These are phyloP conservation scores for Pantherophis vulpinus DNA, from an alignment of 2,797 vertebrate species.

Conservation along the genomic window DNA sequence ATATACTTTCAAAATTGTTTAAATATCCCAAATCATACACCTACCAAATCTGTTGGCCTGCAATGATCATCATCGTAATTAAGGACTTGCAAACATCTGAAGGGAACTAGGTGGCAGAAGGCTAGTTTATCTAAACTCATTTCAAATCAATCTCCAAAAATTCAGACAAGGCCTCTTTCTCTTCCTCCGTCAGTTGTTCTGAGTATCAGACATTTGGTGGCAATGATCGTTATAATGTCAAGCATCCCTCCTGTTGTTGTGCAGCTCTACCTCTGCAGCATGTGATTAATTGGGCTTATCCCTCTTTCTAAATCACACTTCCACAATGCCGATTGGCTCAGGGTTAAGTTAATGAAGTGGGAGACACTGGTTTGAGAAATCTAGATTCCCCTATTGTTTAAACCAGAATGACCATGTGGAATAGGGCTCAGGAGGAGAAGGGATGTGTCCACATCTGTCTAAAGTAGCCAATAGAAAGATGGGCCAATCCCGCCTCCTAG, in stretches of 20 bases:
- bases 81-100: neutral
- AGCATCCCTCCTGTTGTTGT: neutral
- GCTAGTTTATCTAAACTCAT: neutral
- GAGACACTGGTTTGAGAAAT: neutral
- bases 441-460: neutral
- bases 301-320: neutral
- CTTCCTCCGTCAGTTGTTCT: neutral
- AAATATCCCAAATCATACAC: neutral
- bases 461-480: neutral
- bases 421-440: neutral
- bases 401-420: neutral
- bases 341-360: neutral
- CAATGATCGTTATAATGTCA: neutral
- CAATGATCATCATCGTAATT: neutral
- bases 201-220: neutral
- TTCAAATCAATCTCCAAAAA: neutral
- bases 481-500: neutral
- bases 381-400: neutral
- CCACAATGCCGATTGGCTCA: neutral
- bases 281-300: neutral
- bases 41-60: neutral
- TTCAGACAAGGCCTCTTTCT: neutral
- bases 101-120: neutral
- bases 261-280: neutral
- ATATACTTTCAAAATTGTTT: neutral